Base-by-base conservation (phyloP, 2,797 vertebrate genomes). In the Sebastes kiyomatsui region DNA sequence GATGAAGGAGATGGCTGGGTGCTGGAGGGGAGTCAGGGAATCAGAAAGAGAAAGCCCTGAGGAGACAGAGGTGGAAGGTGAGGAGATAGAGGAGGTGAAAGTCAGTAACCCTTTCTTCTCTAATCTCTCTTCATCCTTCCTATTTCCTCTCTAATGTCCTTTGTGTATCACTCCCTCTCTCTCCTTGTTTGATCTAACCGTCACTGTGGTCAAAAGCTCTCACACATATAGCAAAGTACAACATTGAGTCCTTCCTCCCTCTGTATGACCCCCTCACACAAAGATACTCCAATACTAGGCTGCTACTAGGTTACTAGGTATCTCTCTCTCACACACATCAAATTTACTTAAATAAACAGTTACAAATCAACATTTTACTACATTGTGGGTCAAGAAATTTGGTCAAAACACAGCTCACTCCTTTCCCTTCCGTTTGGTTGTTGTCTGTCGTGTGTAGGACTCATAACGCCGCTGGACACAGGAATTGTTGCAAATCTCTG, bases 181-280 rank as follows among this genome's bases (percentile, higher is more conserved):
- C 32, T 56, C 16, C 11, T 62, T 12, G 20, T 87, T 79, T 80
- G 70, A 88, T 80, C 83, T n/a, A 46, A 81, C 32, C 3, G 2
- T 79, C 84, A 82, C 84, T 75, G 55, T 42, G 77, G 79, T 88
- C 83, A 87, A 33, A 82, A 82, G 68, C 46, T 84, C 55, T 76
- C 76, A 82, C 83, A 86, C 79, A 86, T 72, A 59, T 20, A 80
- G 67, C 75, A 67, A 79, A 77, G 64, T 33, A 65, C 61, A 60
- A 42, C 55, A 60, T 27, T 7, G 68, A 79, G 65, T 56, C 72
- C 56, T 70, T 75, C 64, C 81, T 78, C 78, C 30, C 64, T 46
- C 64, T 46, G 16, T 46, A 46, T 46, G 42, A 87, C 60, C 75
- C 71, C 70, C 38, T 22, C 14, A 30, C 20, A 33, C 64, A n/a